These are phyloP conservation scores for Hydropsyche betteni DNA, from an alignment of 2,888 invertebrate species.

Conservation along the genomic window DNA sequence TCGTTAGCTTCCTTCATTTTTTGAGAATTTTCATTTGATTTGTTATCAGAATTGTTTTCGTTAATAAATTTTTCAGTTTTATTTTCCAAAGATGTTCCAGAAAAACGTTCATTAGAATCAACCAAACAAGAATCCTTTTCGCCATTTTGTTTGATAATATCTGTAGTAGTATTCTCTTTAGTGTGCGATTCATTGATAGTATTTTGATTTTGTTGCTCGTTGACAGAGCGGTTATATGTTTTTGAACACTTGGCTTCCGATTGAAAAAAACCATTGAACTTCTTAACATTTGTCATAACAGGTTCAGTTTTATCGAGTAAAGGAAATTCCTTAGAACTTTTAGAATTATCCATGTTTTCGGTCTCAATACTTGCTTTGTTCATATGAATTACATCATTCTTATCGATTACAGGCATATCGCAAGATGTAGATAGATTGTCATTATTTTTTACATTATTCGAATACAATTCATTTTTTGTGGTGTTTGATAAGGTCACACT, in stretches of 20 bases:
- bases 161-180: background rate
- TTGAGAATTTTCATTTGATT: background rate
- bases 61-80: background rate
- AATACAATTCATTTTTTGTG: slow-evolving; percentile 11
- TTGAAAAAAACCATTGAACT: slow-evolving; percentile 4
- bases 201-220: slow-evolving; percentile 1
- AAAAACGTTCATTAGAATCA: slow-evolving; percentile 28
- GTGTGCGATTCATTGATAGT: background rate
- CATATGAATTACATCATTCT: slow-evolving; percentile 5
- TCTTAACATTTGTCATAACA: background rate
- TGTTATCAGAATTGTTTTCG: background rate
- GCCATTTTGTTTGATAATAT: background rate
- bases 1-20: background rate
- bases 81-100: background rate
- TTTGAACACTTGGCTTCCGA: background rate
- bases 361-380: background rate
- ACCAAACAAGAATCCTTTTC: slow-evolving; percentile 17
- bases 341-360: background rate
- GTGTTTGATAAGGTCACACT: background rate
- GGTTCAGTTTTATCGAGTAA: background rate
- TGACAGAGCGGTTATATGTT: slow-evolving; percentile 4
- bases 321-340: background rate
- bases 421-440: background rate
- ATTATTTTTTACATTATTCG: slow-evolving; percentile 29
- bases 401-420: slow-evolving; percentile 6